Base-by-base conservation (phyloP, 2,888 invertebrate species). In the Protodeltote pygarga region DNA sequence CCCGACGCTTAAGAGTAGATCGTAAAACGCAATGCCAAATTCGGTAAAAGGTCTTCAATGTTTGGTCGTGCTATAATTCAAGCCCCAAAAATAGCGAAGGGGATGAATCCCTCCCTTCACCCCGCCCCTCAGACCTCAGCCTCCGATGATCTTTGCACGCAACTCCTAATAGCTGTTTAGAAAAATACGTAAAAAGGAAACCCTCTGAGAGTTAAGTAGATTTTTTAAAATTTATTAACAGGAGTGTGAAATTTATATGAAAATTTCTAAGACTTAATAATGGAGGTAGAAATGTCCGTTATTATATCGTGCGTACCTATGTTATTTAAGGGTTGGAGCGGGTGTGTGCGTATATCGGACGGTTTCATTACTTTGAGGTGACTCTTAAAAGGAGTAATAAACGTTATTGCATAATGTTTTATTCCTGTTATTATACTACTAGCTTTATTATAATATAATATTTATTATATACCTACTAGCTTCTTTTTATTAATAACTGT, bases 11-110 rank as follows among this genome's bases (percentile, higher is more conserved):
- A 88, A 84, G 79, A 84, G 82, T 67, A 70, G 77, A 75, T 81
- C 88, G 87, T 89, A 90, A 91, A 91, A 85, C 79, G 83, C 73
- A 85, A 87, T 86, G 85, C 75, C 80, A 82, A 89, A 86, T 89
- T 89, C 85, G 77, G 88, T 85, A 89, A 89, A 89, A 87, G 90
- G 89, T 87, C 90, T 90, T 89, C 85, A 87, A 85, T 83, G 85
- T 83, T 89, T 85, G 88, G 88, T 83, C 85, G 86, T 83, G 83
- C 85, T 85, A 89, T 90, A 90, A 87, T 83, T 90, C 89, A 89
- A 83, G 83, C 79, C 77, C 83, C 86, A 84, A 90, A 90, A 89
- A 91, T 89, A 89, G 87, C 83, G 79, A 74, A 77, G 86, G 89
- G 85, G 82, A 78, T 77, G 61, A 67, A 72, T 75, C 68, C 67